Evolutionary conservation across 2,797 vertebrate species (phyloP).

Genomic region (Rhinatrema bivittatum): DNA sequence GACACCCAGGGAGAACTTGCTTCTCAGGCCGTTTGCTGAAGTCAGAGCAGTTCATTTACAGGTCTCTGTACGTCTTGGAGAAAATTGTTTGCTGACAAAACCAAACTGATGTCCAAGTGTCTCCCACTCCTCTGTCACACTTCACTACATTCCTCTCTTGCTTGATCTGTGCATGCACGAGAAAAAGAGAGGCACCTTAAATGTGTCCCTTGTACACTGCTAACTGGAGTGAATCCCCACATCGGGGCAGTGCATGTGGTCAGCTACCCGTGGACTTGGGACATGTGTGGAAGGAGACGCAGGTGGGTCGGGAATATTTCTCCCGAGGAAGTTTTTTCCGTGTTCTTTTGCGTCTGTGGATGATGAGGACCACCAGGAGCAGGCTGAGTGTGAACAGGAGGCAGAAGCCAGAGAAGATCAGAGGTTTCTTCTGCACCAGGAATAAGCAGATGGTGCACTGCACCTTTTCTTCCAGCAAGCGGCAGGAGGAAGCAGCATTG

Average conservation of each 20-base stretch:
- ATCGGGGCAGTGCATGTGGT: neutral
- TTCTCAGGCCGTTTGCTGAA: too few relatives aligned
- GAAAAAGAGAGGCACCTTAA: too few relatives aligned
- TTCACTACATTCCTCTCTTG: too few relatives aligned
- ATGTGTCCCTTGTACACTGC: rapidly evolving
- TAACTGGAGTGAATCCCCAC: conserved; percentile 33
- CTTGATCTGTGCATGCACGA: too few relatives aligned
- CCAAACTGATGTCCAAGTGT: too few relatives aligned
- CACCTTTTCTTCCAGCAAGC: neutral
- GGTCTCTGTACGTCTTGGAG: too few relatives aligned
- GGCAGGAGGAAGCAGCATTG: conserved; percentile 34
- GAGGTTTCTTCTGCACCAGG: conserved; percentile 63
- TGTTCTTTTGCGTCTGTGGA: conserved; percentile 55
- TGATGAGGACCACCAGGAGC: conserved; percentile 54
- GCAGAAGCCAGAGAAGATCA: conserved; percentile 77
- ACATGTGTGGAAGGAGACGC: conserved; percentile 24
- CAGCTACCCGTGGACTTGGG: conserved; percentile 13
- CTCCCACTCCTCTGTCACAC: too few relatives aligned
- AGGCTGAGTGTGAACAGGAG: conserved; percentile 60
- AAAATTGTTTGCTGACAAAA: too few relatives aligned
- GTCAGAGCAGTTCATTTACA: too few relatives aligned
- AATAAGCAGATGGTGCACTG: conserved; percentile 59
- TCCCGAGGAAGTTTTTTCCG: conserved; percentile 44
- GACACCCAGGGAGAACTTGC: too few relatives aligned
- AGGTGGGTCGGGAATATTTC: conserved; percentile 34